A percentile compares a stretch with the other conserved stretches of the same genome.
These are phyloP conservation scores for Drosophila sulfurigaster DNA, from an alignment of 1,140 invertebrate genomes.

Conservation along the genomic window DNA sequence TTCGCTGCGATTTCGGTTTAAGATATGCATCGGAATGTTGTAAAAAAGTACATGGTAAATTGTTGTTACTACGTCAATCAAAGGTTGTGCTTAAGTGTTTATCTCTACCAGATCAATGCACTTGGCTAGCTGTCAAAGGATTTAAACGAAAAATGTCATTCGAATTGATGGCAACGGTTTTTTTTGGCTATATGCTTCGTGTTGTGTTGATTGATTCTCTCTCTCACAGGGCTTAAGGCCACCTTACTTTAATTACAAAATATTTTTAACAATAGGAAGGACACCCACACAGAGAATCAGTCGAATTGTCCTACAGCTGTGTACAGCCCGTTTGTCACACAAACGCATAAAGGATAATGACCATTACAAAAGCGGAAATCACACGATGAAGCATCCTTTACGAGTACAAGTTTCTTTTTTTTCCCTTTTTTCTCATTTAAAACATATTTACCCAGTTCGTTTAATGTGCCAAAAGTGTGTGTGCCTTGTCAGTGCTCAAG, in stretches of 20 bases:
- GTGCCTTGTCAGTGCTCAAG: slow-evolving; percentile 27
- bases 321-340: slow-evolving; percentile 25
- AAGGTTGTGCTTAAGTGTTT: background rate
- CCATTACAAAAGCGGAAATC: slow-evolving; percentile 70
- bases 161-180: slow-evolving; percentile 6
- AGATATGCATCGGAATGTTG: slow-evolving; percentile 7
- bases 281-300: slow-evolving; percentile 20
- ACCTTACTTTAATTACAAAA: slow-evolving; percentile 27
- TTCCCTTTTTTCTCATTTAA: slow-evolving; percentile 55
- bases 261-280: slow-evolving; percentile 12
- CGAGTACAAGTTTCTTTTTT: slow-evolving; percentile 22
- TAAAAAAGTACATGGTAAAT: slow-evolving; percentile 2
- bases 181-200: slow-evolving; percentile 17
- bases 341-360: slow-evolving; percentile 61
- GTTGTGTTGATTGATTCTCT: slow-evolving; percentile 37
- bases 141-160: slow-evolving; percentile 11
- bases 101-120: slow-evolving; percentile 1
- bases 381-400: slow-evolving; percentile 66
- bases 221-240: slow-evolving; percentile 42
- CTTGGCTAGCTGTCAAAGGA: slow-evolving; percentile 26
- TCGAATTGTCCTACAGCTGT: slow-evolving; percentile 21
- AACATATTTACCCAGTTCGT: slow-evolving; percentile 46
- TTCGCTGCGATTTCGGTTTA: background rate
- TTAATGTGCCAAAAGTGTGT: slow-evolving; percentile 28
- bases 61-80: slow-evolving; percentile 8